A percentile compares a stretch with the other conserved stretches of the same genome.
These are phyloP conservation scores for Dolichopus griseipennis DNA, from an alignment of 2,888 invertebrate species.

Conservation along the genomic window DNA sequence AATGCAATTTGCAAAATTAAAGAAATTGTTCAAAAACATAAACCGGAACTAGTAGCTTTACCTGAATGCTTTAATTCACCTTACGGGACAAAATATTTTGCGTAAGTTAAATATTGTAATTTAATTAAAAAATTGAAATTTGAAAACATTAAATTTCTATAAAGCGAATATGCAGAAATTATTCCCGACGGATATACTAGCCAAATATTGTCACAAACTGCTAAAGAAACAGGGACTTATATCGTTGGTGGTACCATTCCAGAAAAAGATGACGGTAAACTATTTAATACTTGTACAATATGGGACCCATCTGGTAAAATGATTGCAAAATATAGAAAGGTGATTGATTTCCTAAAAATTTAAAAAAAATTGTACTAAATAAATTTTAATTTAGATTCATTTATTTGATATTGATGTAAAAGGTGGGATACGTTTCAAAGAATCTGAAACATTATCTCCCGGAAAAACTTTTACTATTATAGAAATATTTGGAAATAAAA, in stretches of 20 bases:
- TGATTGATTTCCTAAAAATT: not conserved
- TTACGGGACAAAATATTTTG: conserved; percentile 78
- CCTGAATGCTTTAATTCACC: conserved; percentile 94
- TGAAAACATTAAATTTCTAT: not conserved
- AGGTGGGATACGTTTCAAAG: conserved; percentile 83
- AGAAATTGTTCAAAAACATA: conserved; percentile 53
- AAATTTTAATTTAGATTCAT: conserved; percentile 55
- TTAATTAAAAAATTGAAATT: not conserved
- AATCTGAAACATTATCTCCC: conserved; percentile 72
- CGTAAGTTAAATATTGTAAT: not conserved
- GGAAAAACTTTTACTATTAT: conserved; percentile 69
- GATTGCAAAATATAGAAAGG: conserved; percentile 73
- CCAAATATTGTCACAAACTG: conserved; percentile 60
- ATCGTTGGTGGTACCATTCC: conserved; percentile 88
- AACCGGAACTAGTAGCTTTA: conserved; percentile 57
- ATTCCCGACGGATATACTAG: conserved; percentile 73
- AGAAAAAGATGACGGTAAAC: conserved; percentile 51
- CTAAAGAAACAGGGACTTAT: conserved; percentile 65
- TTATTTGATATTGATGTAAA: conserved; percentile 94
- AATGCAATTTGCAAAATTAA: conserved; percentile 63
- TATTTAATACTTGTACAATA: conserved; percentile 83
- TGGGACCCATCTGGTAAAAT: conserved; percentile 72
- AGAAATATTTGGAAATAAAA: conserved; percentile 56
- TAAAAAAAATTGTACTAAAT: not conserved
- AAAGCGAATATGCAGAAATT: conserved; percentile 69